These are phyloP conservation scores for Gonocerus acuteangulatus DNA, from an alignment of 2,888 invertebrate species.

Conservation along the genomic window DNA sequence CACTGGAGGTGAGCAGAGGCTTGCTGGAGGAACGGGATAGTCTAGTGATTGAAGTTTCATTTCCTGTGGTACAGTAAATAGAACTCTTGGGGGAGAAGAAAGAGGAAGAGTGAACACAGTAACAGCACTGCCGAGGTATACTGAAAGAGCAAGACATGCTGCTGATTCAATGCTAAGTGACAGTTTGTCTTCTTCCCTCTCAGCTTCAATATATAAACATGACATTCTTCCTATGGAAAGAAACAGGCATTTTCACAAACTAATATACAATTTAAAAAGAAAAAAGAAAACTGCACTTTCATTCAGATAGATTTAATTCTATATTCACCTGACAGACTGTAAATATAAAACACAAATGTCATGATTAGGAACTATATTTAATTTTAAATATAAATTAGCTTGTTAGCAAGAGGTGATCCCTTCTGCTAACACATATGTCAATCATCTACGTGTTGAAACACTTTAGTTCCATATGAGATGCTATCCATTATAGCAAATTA, in stretches of 20 bases:
- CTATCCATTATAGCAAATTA: too few relatives aligned
- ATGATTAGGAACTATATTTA: too few relatives aligned
- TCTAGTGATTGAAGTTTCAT: not conserved
- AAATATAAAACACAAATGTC: too few relatives aligned
- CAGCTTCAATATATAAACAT: conserved; percentile 8
- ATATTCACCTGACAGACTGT: too few relatives aligned
- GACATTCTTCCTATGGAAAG: too few relatives aligned
- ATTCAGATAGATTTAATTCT: too few relatives aligned
- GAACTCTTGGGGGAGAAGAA: not conserved
- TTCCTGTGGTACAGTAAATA: too few relatives aligned
- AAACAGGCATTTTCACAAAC: not conserved
- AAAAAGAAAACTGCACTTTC: not conserved
- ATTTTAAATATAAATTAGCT: too few relatives aligned
- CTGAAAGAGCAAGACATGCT: conserved; percentile 5
- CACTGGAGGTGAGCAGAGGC: conserved; percentile 52
- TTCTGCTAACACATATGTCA: too few relatives aligned
- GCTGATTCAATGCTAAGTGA: conserved; percentile 2
- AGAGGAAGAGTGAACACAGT: not conserved
- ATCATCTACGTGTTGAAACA: too few relatives aligned
- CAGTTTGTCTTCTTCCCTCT: not conserved
- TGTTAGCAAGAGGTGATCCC: too few relatives aligned
- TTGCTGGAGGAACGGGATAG: conserved; percentile 41
- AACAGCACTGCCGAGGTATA: not conserved
- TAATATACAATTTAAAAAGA: not conserved
- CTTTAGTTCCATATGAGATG: too few relatives aligned